Evolutionary conservation across 2,797 vertebrate genomes (phyloP).

Genomic region (Otus scops): DNA sequence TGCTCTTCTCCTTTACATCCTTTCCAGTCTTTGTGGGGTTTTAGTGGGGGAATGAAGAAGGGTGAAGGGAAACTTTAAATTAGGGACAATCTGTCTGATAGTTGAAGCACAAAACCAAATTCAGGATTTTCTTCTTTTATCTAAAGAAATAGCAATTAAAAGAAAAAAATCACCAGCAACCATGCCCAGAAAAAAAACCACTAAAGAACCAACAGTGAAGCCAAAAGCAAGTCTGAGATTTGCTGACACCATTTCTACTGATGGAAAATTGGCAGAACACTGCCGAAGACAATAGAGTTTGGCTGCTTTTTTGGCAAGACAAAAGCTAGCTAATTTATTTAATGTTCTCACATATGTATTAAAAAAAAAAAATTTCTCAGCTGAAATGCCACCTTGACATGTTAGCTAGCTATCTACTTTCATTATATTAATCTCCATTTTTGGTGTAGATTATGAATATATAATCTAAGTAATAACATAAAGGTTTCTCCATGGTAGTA

Average conservation of each 20-base stretch:
- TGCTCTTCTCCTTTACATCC: not conserved
- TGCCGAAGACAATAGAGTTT: not conserved
- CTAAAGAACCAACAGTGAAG: not conserved
- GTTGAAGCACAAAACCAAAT: not conserved
- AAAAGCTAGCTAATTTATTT: not conserved
- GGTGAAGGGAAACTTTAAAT: not conserved
- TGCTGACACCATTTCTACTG: not conserved
- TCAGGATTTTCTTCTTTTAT: not conserved
- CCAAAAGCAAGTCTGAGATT: not conserved
- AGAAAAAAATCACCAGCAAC: not conserved
- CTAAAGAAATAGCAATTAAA: not conserved
- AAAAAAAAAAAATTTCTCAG: not conserved
- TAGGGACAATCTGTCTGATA: not conserved
- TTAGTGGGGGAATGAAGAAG: not conserved
- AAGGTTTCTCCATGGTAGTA: not conserved
- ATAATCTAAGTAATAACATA: conserved; percentile 20
- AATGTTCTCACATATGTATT: not conserved
- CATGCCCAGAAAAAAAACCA: rapidly evolving
- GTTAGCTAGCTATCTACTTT: not conserved
- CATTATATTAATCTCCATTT: not conserved
- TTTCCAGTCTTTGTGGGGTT: not conserved
- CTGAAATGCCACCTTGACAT: not conserved
- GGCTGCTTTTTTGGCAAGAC: not conserved
- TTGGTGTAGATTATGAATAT: not conserved
- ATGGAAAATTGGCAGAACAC: not conserved